Conservation (phyloP, 2,888 invertebrate genomes). For the Silvanus unidentatus region DNA sequence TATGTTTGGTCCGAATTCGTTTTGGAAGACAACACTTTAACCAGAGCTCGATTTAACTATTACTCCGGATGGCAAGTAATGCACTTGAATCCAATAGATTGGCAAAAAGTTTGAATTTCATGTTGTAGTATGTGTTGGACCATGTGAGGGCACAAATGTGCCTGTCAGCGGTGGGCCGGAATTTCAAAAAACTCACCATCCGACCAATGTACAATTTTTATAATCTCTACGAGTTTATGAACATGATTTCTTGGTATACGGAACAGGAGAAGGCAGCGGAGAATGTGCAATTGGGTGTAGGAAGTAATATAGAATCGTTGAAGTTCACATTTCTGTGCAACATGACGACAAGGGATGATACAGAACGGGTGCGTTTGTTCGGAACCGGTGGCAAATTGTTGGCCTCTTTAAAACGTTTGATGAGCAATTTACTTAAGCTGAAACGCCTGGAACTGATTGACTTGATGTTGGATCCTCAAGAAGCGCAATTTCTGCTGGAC, state of each 20-base stretch:
- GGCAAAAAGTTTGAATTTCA: neutral
- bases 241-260: conserved; percentile 69
- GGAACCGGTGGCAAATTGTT: conserved; percentile 66
- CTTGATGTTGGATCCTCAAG: conserved; percentile 65
- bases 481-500: conserved; percentile 66
- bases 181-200: conserved; percentile 62
- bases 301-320: conserved; percentile 53
- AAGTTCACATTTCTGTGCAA: conserved; percentile 72
- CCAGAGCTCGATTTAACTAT: conserved; percentile 69
- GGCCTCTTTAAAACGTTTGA: conserved; percentile 59
- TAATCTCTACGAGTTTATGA: conserved; percentile 79
- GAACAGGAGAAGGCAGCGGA: conserved; percentile 48
- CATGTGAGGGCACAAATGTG: conserved; percentile 68
- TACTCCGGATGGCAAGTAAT: conserved; percentile 72
- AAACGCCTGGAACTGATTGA: conserved; percentile 63
- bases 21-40: conserved; percentile 66
- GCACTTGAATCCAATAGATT: conserved; percentile 3
- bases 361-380: conserved; percentile 59
- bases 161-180: conserved; percentile 60
- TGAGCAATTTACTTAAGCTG: conserved; percentile 60
- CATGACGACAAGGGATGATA: conserved; percentile 59
- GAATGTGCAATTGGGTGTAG: conserved; percentile 47
- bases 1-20: conserved; percentile 71
- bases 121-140: conserved; percentile 60
- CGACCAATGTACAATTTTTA: conserved; percentile 72